Evolutionary conservation across 2,797 vertebrate species (phyloP), one percentile per base, ranked within the genome.

Genomic region (Manis pentadactyla): DNA sequence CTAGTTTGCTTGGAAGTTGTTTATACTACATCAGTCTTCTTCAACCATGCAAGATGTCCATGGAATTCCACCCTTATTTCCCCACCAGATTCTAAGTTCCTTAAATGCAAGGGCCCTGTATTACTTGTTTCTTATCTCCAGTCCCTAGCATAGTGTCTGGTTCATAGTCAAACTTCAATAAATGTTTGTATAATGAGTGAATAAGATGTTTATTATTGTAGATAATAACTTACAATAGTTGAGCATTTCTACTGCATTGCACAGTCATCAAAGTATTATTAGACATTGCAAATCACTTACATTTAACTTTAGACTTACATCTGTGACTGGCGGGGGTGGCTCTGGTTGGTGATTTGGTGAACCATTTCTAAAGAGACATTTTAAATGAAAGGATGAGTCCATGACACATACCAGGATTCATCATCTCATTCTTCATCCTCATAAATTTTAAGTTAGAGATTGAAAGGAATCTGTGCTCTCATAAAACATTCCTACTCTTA

Each of bases 341-440:
- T 99, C 99, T 46, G 99, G 99, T 97, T 99, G 99, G 95, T 99
- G 99, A 97, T 96, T 99, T 57, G 99, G 99, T 25, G 99, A 99
- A 86, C 99, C 99, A 81, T 99, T 99, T 97, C 99, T 99, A 94
- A 81, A 98, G 94, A 97, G 93, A 97, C 66, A 96, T 95, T 87
- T 79, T 95, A 95, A 96, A 96, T 37, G 27, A 94, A 94, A 97
- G 53, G 81, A 61, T 97, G 89, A 97, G 92, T 94, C 84, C 19
- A 82, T 25, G 64, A 84, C 19, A 79, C 23, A 37, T 3, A 84
- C 13, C 31, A 71, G 34, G 63, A 63, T 66, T 83, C 51, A 92
- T 53, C 17, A 29, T 78, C 46, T 95, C 61, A 78, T 73, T 94
- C 61, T 42, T 81, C n/a, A 78, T 25, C 63, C 37, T 89, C 17